These are phyloP conservation scores for Emydura subglobosa DNA, from an alignment of 2,113 vertebrate species.

Conservation along the genomic window DNA sequence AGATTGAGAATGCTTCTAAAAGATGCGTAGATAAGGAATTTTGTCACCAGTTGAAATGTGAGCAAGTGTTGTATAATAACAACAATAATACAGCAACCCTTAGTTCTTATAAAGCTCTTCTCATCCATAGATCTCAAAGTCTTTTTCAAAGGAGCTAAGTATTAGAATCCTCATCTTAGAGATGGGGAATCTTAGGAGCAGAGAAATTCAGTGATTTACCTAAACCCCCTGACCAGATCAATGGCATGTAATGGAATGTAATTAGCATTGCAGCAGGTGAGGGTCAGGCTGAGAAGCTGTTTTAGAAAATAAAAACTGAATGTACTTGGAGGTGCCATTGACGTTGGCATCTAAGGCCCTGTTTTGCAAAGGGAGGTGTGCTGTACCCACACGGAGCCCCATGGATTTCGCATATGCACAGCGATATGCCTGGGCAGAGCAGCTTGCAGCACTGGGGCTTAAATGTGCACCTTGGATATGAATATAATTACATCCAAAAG, in stretches of 20 bases:
- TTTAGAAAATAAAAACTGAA: background rate
- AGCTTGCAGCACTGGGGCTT: background rate
- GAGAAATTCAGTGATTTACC: background rate
- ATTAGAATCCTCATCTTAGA: background rate
- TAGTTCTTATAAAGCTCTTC: background rate
- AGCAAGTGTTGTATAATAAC: background rate
- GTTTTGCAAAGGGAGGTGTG: fast-evolving
- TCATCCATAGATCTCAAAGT: background rate
- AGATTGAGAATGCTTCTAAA: background rate
- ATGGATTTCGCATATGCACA: background rate
- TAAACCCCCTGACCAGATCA: background rate
- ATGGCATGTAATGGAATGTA: background rate
- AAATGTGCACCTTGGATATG: background rate
- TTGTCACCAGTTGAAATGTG: background rate
- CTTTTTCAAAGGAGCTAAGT: background rate
- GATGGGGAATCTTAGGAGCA: background rate
- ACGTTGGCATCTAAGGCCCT: background rate
- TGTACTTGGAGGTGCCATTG: background rate
- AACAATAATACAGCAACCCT: background rate
- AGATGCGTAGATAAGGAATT: background rate
- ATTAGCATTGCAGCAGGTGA: background rate
- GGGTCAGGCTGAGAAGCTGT: background rate
- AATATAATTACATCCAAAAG: background rate
- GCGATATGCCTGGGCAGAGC: background rate
- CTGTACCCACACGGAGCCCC: background rate